A percentile compares a stretch with the other conserved stretches of the same genome.
phyloP scores from a whole-genome alignment of 2,797 vertebrate genomes.

The Betta splendens region DNA sequence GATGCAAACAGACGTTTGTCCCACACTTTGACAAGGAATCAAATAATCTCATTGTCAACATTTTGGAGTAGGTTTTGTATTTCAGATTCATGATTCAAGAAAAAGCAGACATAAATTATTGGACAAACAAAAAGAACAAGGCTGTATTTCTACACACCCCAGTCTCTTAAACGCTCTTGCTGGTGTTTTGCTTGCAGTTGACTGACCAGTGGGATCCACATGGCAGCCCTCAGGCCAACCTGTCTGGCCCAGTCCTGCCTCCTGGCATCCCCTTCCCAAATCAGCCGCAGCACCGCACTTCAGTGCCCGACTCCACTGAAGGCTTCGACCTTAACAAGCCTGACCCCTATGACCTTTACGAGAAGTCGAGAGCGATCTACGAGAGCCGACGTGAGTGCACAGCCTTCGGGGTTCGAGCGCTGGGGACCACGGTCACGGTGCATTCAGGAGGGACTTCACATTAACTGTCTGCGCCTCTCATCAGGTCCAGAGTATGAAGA shows the following conservation, averaged over 20 bases:
- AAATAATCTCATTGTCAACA: background rate
- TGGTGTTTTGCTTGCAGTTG: slow-evolving; percentile 76
- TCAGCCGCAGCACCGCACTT: slow-evolving; percentile 89
- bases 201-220: slow-evolving; percentile 95
- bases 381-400: slow-evolving; percentile 97
- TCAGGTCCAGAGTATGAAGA: slow-evolving; percentile 95
- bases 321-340: slow-evolving; percentile 97
- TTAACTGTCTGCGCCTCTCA: background rate
- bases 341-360: slow-evolving; percentile 98
- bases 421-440: background rate
- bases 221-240: slow-evolving; percentile 92
- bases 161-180: slow-evolving; percentile 11
- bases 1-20: background rate
- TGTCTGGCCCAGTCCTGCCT: slow-evolving; percentile 86
- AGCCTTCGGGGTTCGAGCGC: background rate
- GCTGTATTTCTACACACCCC: background rate
- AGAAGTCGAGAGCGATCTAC: slow-evolving; percentile 98
- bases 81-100: no score
- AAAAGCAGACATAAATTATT: background rate
- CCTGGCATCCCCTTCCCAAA: slow-evolving; percentile 90
- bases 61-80: no score
- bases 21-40: background rate
- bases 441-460: background rate
- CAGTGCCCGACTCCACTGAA: slow-evolving; percentile 93
- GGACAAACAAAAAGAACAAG: background rate